Conservation (phyloP, 2,797 vertebrate genomes). For the Enteromius mattozi region DNA sequence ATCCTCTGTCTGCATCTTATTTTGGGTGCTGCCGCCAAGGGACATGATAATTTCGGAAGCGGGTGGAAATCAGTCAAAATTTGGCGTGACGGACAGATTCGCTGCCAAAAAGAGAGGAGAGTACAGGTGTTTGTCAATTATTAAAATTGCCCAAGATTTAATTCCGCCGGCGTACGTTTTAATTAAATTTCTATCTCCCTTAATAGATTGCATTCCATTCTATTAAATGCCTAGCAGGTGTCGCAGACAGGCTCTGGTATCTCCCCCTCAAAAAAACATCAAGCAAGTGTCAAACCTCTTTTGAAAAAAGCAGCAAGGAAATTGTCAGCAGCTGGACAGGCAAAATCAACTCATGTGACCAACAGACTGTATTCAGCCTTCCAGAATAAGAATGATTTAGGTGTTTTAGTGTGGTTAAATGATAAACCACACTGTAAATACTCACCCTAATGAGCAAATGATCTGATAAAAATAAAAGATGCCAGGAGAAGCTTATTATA, state of each 20-base stretch:
- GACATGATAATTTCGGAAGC: conserved; percentile 63
- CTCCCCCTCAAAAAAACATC: conserved; percentile 62
- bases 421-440: background rate
- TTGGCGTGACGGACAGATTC: conserved; percentile 54
- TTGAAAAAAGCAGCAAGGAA: conserved; percentile 12
- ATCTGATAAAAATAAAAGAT: background rate
- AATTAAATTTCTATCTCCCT: conserved; percentile 74
- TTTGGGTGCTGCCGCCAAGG: conserved; percentile 68
- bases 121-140: conserved; percentile 80
- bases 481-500: background rate
- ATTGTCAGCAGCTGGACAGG: conserved; percentile 25
- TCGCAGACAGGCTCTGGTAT: conserved; percentile 67
- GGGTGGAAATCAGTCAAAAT: conserved; percentile 70
- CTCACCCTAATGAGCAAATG: background rate
- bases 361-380: conserved; percentile 11
- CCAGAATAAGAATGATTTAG: background rate
- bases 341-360: conserved; percentile 1
- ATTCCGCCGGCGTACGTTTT: conserved; percentile 73
- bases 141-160: conserved; percentile 75
- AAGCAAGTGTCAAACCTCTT: conserved; percentile 53
- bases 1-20: conserved; percentile 58
- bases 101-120: conserved; percentile 68
- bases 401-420: background rate
- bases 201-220: conserved; percentile 80
- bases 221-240: conserved; percentile 75